Evolutionary conservation across 2,797 vertebrate genomes (phyloP).

Genomic region (Eurystomus glaucurus): DNA sequence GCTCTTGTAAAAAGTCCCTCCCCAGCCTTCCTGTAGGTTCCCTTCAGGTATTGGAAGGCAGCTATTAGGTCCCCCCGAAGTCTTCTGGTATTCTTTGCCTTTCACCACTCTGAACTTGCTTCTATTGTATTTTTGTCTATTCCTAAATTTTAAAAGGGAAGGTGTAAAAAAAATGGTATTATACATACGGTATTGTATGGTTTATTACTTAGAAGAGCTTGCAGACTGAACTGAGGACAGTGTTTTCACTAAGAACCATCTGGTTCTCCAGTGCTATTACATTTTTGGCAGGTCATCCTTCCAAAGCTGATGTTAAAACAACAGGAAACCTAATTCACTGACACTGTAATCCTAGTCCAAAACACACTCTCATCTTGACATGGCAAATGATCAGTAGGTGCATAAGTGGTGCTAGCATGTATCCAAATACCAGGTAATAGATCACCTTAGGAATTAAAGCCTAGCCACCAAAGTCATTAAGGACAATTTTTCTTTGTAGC

Average conservation of each 20-base stretch:
- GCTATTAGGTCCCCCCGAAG: too few species aligned
- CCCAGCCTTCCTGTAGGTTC: too few species aligned
- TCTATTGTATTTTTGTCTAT: not conserved
- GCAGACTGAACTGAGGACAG: not conserved
- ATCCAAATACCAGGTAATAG: not conserved
- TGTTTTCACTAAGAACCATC: not conserved
- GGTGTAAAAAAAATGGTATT: not conserved
- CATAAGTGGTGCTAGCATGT: not conserved
- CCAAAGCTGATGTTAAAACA: conserved; percentile 2
- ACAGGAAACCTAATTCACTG: not conserved
- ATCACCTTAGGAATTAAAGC: conserved; percentile 6
- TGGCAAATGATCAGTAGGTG: not conserved
- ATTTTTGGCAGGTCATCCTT: not conserved
- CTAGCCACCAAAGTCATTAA: not conserved
- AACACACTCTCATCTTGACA: not conserved
- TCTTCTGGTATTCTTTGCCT: not conserved
- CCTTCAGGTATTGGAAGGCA: too few species aligned
- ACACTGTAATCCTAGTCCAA: not conserved
- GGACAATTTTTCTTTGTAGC: not conserved
- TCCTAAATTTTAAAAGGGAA: not conserved
- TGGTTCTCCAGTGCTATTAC: not conserved
- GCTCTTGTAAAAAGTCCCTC: too few species aligned
- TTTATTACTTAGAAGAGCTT: not conserved
- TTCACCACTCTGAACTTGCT: not conserved
- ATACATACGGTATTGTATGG: not conserved